Percentiles rank a stretch among this genome's conserved stretches.
phyloP scores from a whole-genome alignment of 2,888 invertebrate genomes.

The Oeneis ivallda region DNA sequence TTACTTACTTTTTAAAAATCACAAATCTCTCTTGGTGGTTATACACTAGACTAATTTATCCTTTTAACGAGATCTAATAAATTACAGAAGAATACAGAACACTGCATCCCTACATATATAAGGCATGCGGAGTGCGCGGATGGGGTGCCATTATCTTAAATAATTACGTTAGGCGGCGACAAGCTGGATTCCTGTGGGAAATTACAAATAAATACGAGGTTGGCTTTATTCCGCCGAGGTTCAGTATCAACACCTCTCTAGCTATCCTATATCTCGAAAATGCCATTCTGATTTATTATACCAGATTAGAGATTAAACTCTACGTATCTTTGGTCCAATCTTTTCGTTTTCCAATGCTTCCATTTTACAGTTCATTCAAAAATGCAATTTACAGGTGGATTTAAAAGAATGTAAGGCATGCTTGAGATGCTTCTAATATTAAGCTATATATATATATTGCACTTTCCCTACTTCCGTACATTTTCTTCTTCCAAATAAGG shows the following conservation, averaged over 20 bases:
- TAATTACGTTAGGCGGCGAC: constrained; percentile 54
- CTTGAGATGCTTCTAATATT: too few species aligned
- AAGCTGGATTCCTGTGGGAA: constrained; percentile 55
- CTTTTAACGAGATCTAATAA: neutral
- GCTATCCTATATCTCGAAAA: neutral
- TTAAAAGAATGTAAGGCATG: too few species aligned
- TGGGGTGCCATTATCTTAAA: constrained; percentile 53
- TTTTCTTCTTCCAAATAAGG: too few species aligned
- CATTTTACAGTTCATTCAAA: neutral
- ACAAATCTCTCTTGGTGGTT: too few species aligned
- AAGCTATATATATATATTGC: too few species aligned
- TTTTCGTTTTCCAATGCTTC: too few species aligned
- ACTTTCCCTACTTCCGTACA: too few species aligned
- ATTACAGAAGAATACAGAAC: constrained; percentile 3
- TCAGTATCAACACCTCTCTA: constrained; percentile 21
- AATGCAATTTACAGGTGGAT: neutral
- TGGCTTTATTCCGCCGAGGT: constrained; percentile 25
- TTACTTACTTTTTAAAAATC: too few species aligned
- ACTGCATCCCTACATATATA: constrained; percentile 7
- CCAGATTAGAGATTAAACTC: neutral
- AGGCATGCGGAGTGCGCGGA: constrained; percentile 21
- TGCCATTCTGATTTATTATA: neutral
- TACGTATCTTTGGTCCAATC: too few species aligned
- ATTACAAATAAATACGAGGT: constrained; percentile 47
- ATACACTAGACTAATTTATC: too few species aligned